Percentiles rank a stretch among this genome's conserved stretches.
phyloP scores from a whole-genome alignment of 1,140 invertebrate genomes.

The Calephelis nemesis region DNA sequence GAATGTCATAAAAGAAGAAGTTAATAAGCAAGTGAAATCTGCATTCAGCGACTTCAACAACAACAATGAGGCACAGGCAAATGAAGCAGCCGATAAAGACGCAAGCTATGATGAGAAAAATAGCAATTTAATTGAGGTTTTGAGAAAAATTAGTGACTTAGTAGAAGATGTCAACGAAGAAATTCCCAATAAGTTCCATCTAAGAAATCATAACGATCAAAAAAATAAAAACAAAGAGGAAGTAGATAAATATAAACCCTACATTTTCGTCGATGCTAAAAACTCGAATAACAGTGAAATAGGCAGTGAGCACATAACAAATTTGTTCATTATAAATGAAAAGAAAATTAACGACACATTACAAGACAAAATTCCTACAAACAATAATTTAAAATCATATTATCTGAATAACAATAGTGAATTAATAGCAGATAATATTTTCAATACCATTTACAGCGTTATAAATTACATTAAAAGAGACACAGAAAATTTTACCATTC shows the following conservation, averaged over 20 bases:
- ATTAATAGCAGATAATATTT: not conserved
- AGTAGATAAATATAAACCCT: not conserved
- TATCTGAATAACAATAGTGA: not conserved
- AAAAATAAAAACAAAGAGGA: not conserved
- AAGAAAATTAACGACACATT: not conserved
- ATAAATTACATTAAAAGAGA: not conserved
- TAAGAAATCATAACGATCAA: not conserved
- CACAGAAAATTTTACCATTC: too few relatives aligned
- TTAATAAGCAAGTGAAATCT: not conserved
- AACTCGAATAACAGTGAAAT: not conserved
- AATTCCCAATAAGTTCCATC: not conserved
- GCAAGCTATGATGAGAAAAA: not conserved
- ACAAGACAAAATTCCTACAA: not conserved
- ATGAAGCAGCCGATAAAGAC: not conserved
- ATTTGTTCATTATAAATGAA: not conserved
- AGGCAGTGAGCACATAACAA: conserved; percentile 7
- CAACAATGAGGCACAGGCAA: not conserved
- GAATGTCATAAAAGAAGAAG: not conserved
- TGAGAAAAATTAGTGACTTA: not conserved
- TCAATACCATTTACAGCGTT: not conserved
- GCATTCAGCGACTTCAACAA: not conserved
- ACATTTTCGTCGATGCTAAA: not conserved
- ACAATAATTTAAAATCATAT: not conserved
- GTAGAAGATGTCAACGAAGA: not conserved
- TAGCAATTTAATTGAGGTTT: not conserved